Evolutionary conservation across 2,888 invertebrate genomes (phyloP).

Genomic region (Epirrhoe tristata): DNA sequence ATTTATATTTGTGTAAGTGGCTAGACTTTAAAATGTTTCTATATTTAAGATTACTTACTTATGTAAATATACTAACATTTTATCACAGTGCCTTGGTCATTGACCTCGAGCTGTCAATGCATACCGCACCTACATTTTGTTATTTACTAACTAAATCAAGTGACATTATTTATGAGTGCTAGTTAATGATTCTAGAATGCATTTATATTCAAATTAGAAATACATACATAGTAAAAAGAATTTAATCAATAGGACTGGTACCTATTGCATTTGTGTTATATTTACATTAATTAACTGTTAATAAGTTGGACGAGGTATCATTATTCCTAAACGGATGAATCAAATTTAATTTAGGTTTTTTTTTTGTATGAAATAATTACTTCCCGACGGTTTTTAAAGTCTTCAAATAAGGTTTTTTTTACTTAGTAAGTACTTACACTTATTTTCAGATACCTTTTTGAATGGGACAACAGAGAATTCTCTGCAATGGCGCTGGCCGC

Average conservation of each 20-base stretch:
- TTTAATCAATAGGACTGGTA: neutral
- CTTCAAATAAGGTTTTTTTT: too few relatives aligned
- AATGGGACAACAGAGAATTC: constrained; percentile 75
- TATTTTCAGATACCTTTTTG: constrained; percentile 65
- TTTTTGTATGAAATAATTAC: too few relatives aligned
- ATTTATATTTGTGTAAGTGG: too few relatives aligned
- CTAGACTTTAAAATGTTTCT: too few relatives aligned
- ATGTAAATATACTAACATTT: constrained; percentile 12
- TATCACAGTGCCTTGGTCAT: constrained; percentile 11
- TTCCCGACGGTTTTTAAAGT: too few relatives aligned
- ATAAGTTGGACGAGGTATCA: neutral
- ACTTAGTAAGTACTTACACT: neutral
- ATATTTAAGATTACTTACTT: neutral
- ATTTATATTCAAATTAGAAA: constrained; percentile 6
- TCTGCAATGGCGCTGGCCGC: constrained; percentile 64
- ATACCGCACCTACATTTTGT: constrained; percentile 1
- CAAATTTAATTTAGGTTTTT: too few relatives aligned
- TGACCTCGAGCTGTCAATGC: constrained; percentile 9
- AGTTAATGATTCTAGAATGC: constrained; percentile 12
- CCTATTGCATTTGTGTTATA: neutral
- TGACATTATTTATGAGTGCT: constrained; percentile 7
- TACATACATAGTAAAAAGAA: neutral
- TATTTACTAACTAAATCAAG: constrained; percentile 5
- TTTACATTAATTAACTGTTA: neutral
- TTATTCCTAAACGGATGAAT: too few relatives aligned